Evolutionary conservation across 1,140 invertebrate species (phyloP), one percentile per base, ranked within the genome.

Genomic region (Saxidomus purpurata): DNA sequence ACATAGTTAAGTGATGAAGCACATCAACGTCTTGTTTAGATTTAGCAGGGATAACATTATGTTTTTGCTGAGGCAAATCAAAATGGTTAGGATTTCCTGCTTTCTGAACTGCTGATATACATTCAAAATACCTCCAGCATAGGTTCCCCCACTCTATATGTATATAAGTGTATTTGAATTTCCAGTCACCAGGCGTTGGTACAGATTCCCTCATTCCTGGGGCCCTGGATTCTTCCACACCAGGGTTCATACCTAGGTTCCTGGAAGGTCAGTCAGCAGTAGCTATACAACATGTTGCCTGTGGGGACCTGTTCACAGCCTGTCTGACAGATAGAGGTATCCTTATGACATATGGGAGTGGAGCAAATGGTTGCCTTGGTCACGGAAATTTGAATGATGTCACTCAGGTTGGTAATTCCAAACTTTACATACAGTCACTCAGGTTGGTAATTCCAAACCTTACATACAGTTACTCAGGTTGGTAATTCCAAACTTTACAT

Each of bases 291-390:
- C 96, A 96, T 87, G 96, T 96, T 8, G 93, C 95, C 2, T 96
- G 95, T 94, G 96, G 95, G 0, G 93, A 95, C 81, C 92, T 95
- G 15, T 96, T 96, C 90, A 94, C 94, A 36, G 94, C 95, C 49
- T 96, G 95, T 91, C 91, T 96, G 15, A 96, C 95, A 84, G 95
- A 97, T 92, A 96, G 97, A 55, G 98, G 98, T n/a, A 97, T 97
- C 63, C 93, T 98, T 0, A 97, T 98, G 95, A 97, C 97, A 69
- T 98, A 97, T 95, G 98, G 98, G 0, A 97, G 97, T 95, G 97
- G 97, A 25, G 96, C 96, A 2, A 96, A 96, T 92, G 97, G 97
- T 59, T 97, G 97, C 91, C 94, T 98, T 15, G 98, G 97, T 11
- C 97, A 97, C 94, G 97, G 97, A 0, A 97, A 97, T 88, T 97